Conservation (phyloP, 2,113 vertebrate species). For the Planiliza haematocheilus region DNA sequence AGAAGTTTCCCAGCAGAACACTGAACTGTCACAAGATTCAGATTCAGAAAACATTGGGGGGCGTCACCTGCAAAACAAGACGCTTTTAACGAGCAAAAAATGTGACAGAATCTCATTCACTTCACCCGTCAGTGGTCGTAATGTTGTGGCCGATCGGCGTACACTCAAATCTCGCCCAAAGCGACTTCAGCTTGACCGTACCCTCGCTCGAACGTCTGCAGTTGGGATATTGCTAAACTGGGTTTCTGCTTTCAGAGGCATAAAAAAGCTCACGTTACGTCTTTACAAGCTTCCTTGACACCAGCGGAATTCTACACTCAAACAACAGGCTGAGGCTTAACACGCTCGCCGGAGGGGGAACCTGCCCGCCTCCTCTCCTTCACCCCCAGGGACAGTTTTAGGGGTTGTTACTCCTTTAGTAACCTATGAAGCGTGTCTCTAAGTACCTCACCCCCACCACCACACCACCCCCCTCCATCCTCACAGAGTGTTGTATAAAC, state of each 20-base stretch:
- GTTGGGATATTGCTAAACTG: slow-evolving; percentile 22
- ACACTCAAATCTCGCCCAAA: neutral
- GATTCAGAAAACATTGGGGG: too few species aligned
- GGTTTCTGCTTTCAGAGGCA: slow-evolving; percentile 44
- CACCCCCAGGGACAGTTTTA: slow-evolving; percentile 34
- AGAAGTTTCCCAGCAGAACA: too few species aligned
- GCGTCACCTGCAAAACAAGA: too few species aligned
- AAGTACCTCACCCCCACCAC: slow-evolving; percentile 11
- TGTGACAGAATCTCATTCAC: too few species aligned
- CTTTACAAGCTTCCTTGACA: slow-evolving; percentile 58
- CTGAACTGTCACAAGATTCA: too few species aligned
- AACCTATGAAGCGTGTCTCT: slow-evolving; percentile 63
- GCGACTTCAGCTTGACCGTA: neutral
- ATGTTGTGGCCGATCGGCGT: too few species aligned
- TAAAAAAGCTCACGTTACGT: slow-evolving; percentile 48
- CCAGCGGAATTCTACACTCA: slow-evolving; percentile 39
- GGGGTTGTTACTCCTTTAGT: slow-evolving; percentile 55
- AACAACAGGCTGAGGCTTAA: slow-evolving; percentile 41
- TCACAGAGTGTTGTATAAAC: slow-evolving; percentile 57
- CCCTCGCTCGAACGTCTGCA: neutral
- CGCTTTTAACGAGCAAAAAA: too few species aligned
- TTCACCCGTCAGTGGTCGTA: too few species aligned
- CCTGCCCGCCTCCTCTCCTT: neutral
- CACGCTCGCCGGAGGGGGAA: slow-evolving; percentile 50
- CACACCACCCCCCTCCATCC: slow-evolving; percentile 23